Conservation (phyloP, 1,140 invertebrate species). For the Carposina sasakii region DNA sequence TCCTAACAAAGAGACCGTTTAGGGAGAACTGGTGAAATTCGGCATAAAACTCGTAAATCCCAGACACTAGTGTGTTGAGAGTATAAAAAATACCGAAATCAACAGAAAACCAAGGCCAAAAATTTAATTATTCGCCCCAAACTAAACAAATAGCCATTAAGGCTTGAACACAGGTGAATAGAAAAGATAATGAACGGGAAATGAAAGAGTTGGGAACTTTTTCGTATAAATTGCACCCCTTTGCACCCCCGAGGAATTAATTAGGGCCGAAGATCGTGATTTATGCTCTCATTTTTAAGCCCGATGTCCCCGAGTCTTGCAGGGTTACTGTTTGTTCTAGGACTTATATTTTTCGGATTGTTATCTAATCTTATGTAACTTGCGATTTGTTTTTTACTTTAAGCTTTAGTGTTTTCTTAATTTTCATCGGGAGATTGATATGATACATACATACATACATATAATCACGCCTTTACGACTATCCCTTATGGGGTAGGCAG, state of each 20-base stretch:
- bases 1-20: too few relatives aligned
- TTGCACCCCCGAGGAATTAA: constrained; percentile 53
- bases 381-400: background rate
- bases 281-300: constrained; percentile 66
- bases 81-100: too few relatives aligned
- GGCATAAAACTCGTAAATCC: too few relatives aligned
- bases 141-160: background rate
- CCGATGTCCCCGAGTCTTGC: constrained; percentile 33
- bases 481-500: too few relatives aligned
- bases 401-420: background rate
- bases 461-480: too few relatives aligned
- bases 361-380: constrained; percentile 9
- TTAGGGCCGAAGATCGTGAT: constrained; percentile 65
- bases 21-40: too few relatives aligned
- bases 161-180: constrained; percentile 25
- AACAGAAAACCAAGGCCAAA: too few relatives aligned
- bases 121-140: too few relatives aligned
- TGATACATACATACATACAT: background rate
- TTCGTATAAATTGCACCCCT: constrained; percentile 52
- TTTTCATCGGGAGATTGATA: background rate
- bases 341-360: constrained; percentile 10
- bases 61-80: too few relatives aligned
- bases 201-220: constrained; percentile 41
- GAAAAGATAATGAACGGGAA: constrained; percentile 28
- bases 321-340: constrained; percentile 12